phyloP scores from a whole-genome alignment of 2,888 invertebrate genomes.

The Xanthia icteritia region DNA sequence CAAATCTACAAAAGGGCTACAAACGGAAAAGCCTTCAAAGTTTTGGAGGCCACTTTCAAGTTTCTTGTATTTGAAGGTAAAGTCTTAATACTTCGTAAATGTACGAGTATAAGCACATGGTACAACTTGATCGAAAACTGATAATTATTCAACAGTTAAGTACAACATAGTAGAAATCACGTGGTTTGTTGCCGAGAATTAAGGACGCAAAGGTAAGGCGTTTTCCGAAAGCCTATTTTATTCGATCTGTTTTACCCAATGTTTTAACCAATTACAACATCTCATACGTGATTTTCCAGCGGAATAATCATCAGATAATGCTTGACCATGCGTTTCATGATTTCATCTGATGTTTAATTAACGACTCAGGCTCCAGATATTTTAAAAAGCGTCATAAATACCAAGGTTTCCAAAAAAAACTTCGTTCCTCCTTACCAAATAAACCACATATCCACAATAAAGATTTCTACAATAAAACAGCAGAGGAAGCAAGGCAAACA shows the following conservation, averaged over 20 bases:
- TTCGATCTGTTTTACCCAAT: background rate
- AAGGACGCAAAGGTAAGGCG: background rate
- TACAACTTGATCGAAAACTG: conserved; percentile 11
- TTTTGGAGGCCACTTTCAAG: conserved; percentile 53
- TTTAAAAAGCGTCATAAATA: conserved; percentile 16
- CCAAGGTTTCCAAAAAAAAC: conserved; percentile 35
- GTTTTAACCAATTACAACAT: background rate
- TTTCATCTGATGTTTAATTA: background rate
- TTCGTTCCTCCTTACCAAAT: background rate
- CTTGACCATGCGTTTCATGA: no score
- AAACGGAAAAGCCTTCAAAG: conserved; percentile 31
- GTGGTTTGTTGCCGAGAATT: background rate
- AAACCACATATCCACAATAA: background rate
- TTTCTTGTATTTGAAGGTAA: conserved; percentile 49
- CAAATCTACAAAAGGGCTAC: conserved; percentile 50
- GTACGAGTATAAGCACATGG: conserved; percentile 35
- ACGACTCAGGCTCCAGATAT: background rate
- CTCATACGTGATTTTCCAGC: background rate
- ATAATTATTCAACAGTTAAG: background rate
- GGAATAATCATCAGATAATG: background rate
- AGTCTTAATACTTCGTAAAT: conserved; percentile 33
- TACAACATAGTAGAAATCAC: background rate
- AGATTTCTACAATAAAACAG: conserved; percentile 26
- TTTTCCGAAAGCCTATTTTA: background rate
- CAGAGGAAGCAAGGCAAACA: conserved; percentile 32